Evolutionary conservation across 2,113 vertebrate genomes (phyloP).

Genomic region (Noctilio leporinus): DNA sequence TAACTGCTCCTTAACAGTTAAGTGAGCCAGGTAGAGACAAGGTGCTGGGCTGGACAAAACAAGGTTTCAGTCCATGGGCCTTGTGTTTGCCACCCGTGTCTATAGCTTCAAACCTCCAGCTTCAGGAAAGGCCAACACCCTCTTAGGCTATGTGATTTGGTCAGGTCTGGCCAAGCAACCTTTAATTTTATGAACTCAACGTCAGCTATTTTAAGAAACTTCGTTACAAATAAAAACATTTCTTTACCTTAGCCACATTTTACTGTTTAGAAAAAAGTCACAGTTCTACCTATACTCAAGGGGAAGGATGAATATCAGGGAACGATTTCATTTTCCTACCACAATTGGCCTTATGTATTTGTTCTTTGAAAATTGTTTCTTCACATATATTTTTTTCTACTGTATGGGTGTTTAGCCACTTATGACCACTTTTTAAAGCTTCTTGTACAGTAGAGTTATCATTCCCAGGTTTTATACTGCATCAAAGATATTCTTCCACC

Average conservation of each 20-base stretch:
- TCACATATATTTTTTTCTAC: background rate
- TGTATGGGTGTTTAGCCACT: background rate
- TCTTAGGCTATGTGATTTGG: background rate
- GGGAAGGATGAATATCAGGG: background rate
- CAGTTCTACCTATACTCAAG: background rate
- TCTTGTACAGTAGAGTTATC: background rate
- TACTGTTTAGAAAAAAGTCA: background rate
- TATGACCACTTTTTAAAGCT: background rate
- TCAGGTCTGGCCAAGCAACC: background rate
- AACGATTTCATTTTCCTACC: background rate
- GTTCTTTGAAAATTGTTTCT: background rate
- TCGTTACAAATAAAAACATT: background rate
- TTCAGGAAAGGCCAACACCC: background rate
- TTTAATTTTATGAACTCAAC: background rate
- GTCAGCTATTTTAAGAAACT: background rate
- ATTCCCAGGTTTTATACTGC: background rate
- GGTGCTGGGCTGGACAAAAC: too few species aligned
- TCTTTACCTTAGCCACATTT: background rate
- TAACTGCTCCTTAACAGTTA: too few species aligned
- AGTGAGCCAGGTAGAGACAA: too few species aligned
- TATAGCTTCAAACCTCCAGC: background rate
- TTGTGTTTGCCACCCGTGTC: too few species aligned
- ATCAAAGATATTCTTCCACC: background rate
- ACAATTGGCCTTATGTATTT: background rate
- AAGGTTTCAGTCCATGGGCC: too few species aligned